phyloP scores from a whole-genome alignment of 37 sponge, comb jelly and placozoan genomes.

The Mnemiopsis leidyi region DNA sequence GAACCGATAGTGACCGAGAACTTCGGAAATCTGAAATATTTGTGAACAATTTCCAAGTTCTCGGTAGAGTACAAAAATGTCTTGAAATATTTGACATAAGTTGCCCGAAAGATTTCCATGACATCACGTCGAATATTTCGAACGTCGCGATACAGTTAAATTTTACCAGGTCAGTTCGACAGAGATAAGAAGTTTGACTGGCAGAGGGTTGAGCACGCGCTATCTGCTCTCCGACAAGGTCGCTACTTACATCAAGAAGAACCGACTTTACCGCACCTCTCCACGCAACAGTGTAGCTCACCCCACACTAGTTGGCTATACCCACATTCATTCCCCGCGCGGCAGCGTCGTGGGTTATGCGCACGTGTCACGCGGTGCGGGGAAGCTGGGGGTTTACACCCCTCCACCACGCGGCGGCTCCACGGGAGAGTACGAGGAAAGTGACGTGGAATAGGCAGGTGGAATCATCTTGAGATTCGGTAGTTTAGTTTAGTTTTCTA shows the following conservation, averaged over 20 bases:
- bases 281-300: not conserved
- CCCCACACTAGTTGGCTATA: not conserved
- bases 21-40: too few relatives aligned
- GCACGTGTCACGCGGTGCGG: not conserved
- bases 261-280: not conserved
- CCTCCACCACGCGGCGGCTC: not conserved
- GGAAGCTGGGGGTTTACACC: not conserved
- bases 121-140: too few relatives aligned
- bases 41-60: too few relatives aligned
- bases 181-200: not conserved
- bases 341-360: too few relatives aligned
- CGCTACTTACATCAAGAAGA: not conserved
- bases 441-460: not conserved
- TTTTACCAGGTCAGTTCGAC: conserved; percentile 23
- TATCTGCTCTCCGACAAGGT: not conserved
- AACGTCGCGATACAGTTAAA: too few relatives aligned
- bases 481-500: too few relatives aligned
- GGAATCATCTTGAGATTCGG: too few relatives aligned
- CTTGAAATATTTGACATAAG: too few relatives aligned
- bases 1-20: too few relatives aligned
- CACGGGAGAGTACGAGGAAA: not conserved
- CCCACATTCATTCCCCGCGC: too few relatives aligned
- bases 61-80: too few relatives aligned
- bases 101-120: too few relatives aligned
- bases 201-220: not conserved